These are phyloP conservation scores for Geotrupes spiniger DNA, from an alignment of 2,888 invertebrate genomes.

Conservation along the genomic window DNA sequence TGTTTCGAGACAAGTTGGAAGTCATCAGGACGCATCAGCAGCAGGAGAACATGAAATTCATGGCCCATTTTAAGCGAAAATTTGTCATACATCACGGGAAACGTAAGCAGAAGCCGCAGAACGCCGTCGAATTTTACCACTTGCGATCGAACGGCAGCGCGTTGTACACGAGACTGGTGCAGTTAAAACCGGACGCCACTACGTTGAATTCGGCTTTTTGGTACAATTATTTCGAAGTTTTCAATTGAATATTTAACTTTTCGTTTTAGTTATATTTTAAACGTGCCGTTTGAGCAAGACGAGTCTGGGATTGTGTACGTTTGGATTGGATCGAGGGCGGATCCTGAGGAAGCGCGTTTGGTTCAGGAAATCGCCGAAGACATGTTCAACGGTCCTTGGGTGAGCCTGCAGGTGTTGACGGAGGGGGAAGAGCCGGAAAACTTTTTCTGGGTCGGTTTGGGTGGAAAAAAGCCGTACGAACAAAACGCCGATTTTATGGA, in stretches of 20 bases:
- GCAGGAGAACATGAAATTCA: constrained; percentile 96
- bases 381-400: constrained; percentile 83
- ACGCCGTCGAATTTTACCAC: constrained; percentile 87
- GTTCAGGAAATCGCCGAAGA: constrained; percentile 90
- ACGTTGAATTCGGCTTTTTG: constrained; percentile 93
- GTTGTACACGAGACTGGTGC: constrained; percentile 87
- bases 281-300: constrained; percentile 88
- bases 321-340: constrained; percentile 87
- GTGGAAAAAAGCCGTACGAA: constrained; percentile 88
- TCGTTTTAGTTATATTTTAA: constrained; percentile 76
- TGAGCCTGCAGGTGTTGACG: constrained; percentile 73
- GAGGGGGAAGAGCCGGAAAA: constrained; percentile 98
- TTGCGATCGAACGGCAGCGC: constrained; percentile 94
- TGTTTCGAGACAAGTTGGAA: constrained; percentile 88
- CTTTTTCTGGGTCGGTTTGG: constrained; percentile 97
- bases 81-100: constrained; percentile 92
- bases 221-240: no score
- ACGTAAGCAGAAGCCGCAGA: constrained; percentile 55
- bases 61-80: constrained; percentile 93
- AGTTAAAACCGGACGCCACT: constrained; percentile 81
- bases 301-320: constrained; percentile 90
- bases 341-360: constrained; percentile 80
- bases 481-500: constrained; percentile 88
- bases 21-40: constrained; percentile 97
- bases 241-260: no score